Evolutionary conservation across 2,797 vertebrate genomes (phyloP), one percentile per base, ranked within the genome.

Genomic region (Brotula barbata): DNA sequence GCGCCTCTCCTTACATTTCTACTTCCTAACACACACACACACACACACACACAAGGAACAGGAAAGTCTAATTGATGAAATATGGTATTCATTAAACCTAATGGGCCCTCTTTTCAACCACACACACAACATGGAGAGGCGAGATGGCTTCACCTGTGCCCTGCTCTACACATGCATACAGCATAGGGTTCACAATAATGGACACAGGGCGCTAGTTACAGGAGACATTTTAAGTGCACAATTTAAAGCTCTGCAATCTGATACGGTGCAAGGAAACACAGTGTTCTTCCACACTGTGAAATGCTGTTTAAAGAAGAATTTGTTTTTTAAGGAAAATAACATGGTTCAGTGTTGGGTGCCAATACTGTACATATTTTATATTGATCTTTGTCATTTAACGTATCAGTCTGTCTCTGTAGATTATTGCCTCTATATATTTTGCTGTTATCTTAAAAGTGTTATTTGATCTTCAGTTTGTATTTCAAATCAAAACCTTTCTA

Each of bases 21-120:
- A 19, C 55, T 55, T 44, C 14, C n/a, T 40, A 45, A 54, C 54
- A 48, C 61, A 54, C 56, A 51, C 13, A 17, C 40, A 71, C 22
- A 31, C 41, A 41, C 34, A 55, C 23, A 53, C 19, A 12, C 61
- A 68, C 51, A 48, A 9, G 9, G 31, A 33, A 9, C 31, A 33
- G 39, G 43, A 44, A 55, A 64, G 64, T 58, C 61, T 87, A 87
- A 89, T 83, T 87, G 81, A 82, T 84, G 52, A 83, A 89, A 89
- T 87, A 82, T 90, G 89, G 81, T 78, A 50, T 84, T 87, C 84
- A 89, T 92, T 91, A 86, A 68, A 81, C 22, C 51, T 86, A 85
- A 88, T 78, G 64, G 68, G 37, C 19, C 71, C 78, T 80, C 46
- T 75, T 85, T 80, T 80, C 45, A 70, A 77, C 84, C 68, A 56